These are phyloP conservation scores for Andrena flavipes DNA, from an alignment of 2,888 invertebrate genomes.

Conservation along the genomic window DNA sequence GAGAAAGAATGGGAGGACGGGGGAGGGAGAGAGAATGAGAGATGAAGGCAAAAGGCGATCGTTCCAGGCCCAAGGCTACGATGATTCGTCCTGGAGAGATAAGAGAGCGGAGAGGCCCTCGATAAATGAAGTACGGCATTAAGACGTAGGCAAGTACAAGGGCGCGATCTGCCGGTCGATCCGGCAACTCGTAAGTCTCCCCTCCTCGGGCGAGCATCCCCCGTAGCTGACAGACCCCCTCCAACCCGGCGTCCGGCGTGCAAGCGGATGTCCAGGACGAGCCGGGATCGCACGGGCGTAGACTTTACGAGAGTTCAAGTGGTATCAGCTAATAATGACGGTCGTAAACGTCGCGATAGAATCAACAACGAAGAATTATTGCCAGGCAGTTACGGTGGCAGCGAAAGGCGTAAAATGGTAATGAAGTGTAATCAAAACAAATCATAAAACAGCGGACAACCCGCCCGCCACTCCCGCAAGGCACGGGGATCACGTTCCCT, in stretches of 20 bases:
- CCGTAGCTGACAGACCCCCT: slow-evolving; percentile 49
- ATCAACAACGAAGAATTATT: slow-evolving; percentile 83
- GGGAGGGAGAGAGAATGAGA: background rate
- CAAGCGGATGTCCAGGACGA: slow-evolving; percentile 60
- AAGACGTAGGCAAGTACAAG: slow-evolving; percentile 54
- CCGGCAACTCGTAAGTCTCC: slow-evolving; percentile 81
- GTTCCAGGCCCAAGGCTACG: slow-evolving; percentile 47
- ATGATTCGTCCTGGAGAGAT: slow-evolving; percentile 52
- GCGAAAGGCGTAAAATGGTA: slow-evolving; percentile 82
- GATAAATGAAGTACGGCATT: slow-evolving; percentile 53
- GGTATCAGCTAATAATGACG: slow-evolving; percentile 84
- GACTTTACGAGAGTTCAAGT: slow-evolving; percentile 82
- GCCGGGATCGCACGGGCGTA: slow-evolving; percentile 80
- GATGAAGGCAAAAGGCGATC: slow-evolving; percentile 21
- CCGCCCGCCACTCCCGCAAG: slow-evolving; percentile 21
- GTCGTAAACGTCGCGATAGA: slow-evolving; percentile 84
- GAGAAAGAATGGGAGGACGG: background rate
- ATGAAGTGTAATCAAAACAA: slow-evolving; percentile 84
- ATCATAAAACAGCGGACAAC: slow-evolving; percentile 78
- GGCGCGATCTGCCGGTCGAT: slow-evolving; percentile 83
- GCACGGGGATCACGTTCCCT: background rate
- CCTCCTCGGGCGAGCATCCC: slow-evolving; percentile 61
- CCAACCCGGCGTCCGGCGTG: slow-evolving; percentile 30
- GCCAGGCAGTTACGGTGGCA: slow-evolving; percentile 79
- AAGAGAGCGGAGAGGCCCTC: slow-evolving; percentile 35